Conservation (phyloP, 2,888 invertebrate species). For the Thyatira batis region DNA sequence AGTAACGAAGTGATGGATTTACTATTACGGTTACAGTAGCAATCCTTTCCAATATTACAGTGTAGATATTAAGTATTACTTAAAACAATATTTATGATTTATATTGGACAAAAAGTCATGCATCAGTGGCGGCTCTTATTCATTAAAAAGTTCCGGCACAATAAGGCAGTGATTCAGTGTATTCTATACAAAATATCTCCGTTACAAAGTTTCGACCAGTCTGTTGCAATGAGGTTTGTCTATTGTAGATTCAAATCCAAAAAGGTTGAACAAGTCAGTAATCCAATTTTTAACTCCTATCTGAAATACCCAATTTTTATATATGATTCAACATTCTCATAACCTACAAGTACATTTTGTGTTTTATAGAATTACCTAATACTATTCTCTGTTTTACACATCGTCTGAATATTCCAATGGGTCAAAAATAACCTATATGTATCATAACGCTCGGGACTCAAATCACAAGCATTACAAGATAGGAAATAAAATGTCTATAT, state of each 20-base stretch:
- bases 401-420: slow-evolving; percentile 72
- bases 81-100: not conserved
- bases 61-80: not conserved
- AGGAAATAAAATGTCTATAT: slow-evolving; percentile 55
- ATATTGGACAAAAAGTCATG: not conserved
- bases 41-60: not conserved
- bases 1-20: not conserved
- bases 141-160: slow-evolving; percentile 74
- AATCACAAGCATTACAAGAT: slow-evolving; percentile 46
- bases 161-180: slow-evolving; percentile 81
- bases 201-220: slow-evolving; percentile 77
- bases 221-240: slow-evolving; percentile 78
- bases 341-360: slow-evolving; percentile 80
- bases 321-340: slow-evolving; percentile 78
- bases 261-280: slow-evolving; percentile 77
- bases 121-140: slow-evolving; percentile 34
- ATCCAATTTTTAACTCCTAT: slow-evolving; percentile 74
- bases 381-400: slow-evolving; percentile 73
- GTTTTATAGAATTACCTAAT: slow-evolving; percentile 76
- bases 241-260: slow-evolving; percentile 83
- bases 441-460: slow-evolving; percentile 49
- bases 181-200: slow-evolving; percentile 80
- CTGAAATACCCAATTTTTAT: slow-evolving; percentile 73
- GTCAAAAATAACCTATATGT: slow-evolving; percentile 65
- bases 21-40: not conserved